Conservation (phyloP, 2,113 vertebrate genomes). For the Forbesichthys agassizii region DNA sequence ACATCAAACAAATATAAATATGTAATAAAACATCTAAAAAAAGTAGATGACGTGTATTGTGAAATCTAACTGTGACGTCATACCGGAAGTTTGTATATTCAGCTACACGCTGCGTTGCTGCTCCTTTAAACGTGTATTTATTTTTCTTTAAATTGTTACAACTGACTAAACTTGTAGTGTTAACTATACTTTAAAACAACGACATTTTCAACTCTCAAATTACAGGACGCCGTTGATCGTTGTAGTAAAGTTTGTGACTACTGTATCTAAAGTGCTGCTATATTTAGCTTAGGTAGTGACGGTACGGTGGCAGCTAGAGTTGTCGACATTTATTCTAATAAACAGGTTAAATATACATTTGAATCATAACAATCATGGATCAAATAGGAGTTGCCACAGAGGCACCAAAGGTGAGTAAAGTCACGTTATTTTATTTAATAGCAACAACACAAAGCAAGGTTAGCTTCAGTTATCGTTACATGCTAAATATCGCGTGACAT, state of each 20-base stretch:
- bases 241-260: neutral
- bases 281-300: constrained; percentile 27
- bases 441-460: too few relatives aligned
- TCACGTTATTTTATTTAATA: neutral
- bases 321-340: constrained; percentile 17
- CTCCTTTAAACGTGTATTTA: neutral
- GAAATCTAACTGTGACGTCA: neutral
- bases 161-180: neutral
- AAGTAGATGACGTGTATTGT: neutral
- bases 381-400: constrained; percentile 65
- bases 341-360: neutral
- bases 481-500: too few relatives aligned
- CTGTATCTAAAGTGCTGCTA: neutral
- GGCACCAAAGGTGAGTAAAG: constrained; percentile 65
- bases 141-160: neutral
- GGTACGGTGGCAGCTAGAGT: neutral
- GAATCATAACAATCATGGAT: constrained; percentile 64
- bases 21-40: neutral
- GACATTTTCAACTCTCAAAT: constrained; percentile 2
- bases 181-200: fast-evolving
- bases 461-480: too few relatives aligned
- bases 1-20: neutral
- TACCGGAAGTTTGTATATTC: neutral
- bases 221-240: fast-evolving
- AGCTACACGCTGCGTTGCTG: neutral